Evolutionary conservation across 2,888 invertebrate species (phyloP), one percentile per base, ranked within the genome.

Genomic region (Tetranychus piercei): DNA sequence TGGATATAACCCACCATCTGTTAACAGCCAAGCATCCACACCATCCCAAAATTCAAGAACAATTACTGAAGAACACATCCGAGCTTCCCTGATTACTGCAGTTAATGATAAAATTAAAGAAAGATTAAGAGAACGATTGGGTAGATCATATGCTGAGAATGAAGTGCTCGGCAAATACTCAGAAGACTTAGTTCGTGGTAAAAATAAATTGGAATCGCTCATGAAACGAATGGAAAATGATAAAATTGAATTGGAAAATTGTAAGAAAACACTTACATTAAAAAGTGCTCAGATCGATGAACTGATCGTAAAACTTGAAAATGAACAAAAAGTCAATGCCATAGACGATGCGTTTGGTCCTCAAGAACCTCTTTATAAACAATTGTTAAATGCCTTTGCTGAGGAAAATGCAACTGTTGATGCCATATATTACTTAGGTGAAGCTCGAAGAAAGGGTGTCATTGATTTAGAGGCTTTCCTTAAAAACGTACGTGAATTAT

Each of bases 391-490:
- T 83, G 90, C 94, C 70, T 96, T 92, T 85, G 94, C 94, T 73
- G 95, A 97, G 83, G 99, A 99, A 85, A 94, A 96, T 77, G 95
- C 99, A 20, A 88, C 92, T 74, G 97, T 99, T 85, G 99, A 99
- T 86, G 92, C 95, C 77, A 94, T 99, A 81, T 99, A 97, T 83
- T 95, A 94, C 82, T 88, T 99, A 84, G 95, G 95, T 9, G 94
- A 96, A 85, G 95, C 94, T 11, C 83, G 97, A 77, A 87, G 94
- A 78, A 89, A 91, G 79, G 90, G 91, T 77, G 92, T 93, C 8
- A 92, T 99, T 81, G 95, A 95, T 84, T 85, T 97, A 80, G 96
- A 99, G 81, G 90, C 91, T 74, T 99, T 96, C 85, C 86, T 99
- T 80, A 95, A 95, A 84, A 92, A 95, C 86, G 94, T 99, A 1